Evolutionary conservation across 1,140 invertebrate genomes (phyloP).

Genomic region (Eurosta solidaginis): DNA sequence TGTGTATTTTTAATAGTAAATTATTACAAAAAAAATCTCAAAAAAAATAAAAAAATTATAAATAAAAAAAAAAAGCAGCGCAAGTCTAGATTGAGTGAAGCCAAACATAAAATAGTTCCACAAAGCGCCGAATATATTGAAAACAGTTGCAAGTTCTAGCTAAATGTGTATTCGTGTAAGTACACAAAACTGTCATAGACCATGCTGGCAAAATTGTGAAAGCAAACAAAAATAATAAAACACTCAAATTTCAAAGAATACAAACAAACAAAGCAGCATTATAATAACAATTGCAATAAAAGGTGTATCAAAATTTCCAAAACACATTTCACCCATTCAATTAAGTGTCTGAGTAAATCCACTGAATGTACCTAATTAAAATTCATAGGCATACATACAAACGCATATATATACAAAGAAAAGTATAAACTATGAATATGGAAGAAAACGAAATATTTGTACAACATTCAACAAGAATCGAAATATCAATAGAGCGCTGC

Average conservation of each 20-base stretch:
- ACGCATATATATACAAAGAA: background rate
- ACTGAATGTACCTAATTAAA: conserved; percentile 28
- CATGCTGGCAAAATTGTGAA: too few species aligned
- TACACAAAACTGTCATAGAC: too few species aligned
- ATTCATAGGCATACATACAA: background rate
- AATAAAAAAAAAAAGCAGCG: background rate
- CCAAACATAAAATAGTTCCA: background rate
- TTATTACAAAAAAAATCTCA: background rate
- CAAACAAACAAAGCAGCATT: background rate
- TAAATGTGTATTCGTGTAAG: too few species aligned
- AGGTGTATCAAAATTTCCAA: background rate
- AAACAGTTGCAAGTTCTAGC: too few species aligned
- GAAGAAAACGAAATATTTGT: background rate
- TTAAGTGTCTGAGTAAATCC: background rate
- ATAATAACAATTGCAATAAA: background rate
- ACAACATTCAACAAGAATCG: background rate
- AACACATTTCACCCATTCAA: background rate
- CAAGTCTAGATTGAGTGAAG: background rate
- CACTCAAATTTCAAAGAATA: background rate
- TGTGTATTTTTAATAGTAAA: conserved; percentile 24
- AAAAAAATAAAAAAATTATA: background rate
- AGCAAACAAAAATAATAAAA: too few species aligned
- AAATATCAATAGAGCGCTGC: too few species aligned
- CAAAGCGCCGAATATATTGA: background rate
- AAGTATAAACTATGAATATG: background rate